These are phyloP conservation scores for Pseudobourletiella spinata DNA, from an alignment of 1,140 invertebrate genomes.

Conservation along the genomic window DNA sequence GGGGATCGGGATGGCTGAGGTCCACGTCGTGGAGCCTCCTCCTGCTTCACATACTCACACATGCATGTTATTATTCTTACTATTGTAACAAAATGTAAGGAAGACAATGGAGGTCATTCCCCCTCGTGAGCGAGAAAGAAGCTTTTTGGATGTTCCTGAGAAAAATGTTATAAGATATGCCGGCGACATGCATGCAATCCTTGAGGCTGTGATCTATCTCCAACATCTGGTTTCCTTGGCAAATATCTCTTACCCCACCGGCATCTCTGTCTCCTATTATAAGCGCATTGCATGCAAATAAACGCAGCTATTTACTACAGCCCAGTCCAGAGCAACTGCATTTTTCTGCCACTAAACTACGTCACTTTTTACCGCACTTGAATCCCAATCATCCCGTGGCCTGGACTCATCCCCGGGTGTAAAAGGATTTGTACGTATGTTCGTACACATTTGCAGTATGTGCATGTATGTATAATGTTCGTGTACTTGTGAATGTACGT, in stretches of 20 bases:
- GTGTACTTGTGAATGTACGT: neutral
- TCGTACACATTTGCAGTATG: too few relatives aligned
- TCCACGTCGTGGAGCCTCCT: too few relatives aligned
- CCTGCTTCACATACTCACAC: too few relatives aligned
- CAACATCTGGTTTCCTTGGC: constrained; percentile 4
- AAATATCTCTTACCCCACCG: neutral
- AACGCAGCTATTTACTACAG: constrained; percentile 1
- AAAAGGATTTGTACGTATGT: too few relatives aligned
- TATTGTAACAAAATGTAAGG: neutral
- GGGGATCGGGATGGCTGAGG: too few relatives aligned
- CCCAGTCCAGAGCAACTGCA: neutral
- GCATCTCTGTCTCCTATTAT: neutral
- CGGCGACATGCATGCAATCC: neutral
- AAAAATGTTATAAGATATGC: constrained; percentile 5
- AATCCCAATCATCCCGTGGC: too few relatives aligned
- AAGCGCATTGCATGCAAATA: constrained; percentile 2
- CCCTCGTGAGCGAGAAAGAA: neutral
- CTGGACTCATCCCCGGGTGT: too few relatives aligned
- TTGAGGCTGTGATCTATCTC: neutral
- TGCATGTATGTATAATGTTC: too few relatives aligned
- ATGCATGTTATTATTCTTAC: too few relatives aligned
- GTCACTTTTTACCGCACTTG: too few relatives aligned
- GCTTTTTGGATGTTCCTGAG: neutral
- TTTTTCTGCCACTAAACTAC: too few relatives aligned
- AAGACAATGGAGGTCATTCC: neutral